These are phyloP conservation scores for Anseranas semipalmata DNA, from an alignment of 2,113 vertebrate genomes.

Conservation along the genomic window DNA sequence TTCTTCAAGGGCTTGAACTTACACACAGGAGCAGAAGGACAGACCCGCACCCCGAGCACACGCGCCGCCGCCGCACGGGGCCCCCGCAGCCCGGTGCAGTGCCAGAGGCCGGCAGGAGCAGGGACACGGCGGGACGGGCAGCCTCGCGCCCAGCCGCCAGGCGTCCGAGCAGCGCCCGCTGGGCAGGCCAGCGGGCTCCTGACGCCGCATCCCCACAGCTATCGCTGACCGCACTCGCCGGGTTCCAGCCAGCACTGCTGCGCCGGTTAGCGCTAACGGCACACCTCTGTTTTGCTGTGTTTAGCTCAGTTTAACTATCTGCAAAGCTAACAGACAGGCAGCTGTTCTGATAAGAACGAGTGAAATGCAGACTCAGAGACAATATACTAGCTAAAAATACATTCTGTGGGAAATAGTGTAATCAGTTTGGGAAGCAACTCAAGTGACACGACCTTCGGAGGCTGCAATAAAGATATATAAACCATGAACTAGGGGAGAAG, in stretches of 20 bases:
- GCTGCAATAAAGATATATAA: neutral
- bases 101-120: neutral
- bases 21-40: neutral
- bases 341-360: neutral
- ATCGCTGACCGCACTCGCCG: accelerated
- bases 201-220: neutral
- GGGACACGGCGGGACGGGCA: neutral
- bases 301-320: neutral
- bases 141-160: too few relatives aligned
- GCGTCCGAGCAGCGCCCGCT: too few relatives aligned
- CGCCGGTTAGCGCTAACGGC: accelerated
- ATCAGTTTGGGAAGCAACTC: neutral
- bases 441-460: neutral
- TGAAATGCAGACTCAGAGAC: neutral
- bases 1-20: neutral
- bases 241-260: neutral
- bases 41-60: too few relatives aligned
- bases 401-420: neutral
- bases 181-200: neutral
- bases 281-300: neutral
- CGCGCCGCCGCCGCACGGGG: too few relatives aligned
- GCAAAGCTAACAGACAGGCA: neutral
- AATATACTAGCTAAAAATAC: neutral
- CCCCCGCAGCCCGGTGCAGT: neutral
- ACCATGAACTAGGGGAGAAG: neutral